phyloP scores from a whole-genome alignment of 1,140 invertebrate species.

The Prorops nasuta region DNA sequence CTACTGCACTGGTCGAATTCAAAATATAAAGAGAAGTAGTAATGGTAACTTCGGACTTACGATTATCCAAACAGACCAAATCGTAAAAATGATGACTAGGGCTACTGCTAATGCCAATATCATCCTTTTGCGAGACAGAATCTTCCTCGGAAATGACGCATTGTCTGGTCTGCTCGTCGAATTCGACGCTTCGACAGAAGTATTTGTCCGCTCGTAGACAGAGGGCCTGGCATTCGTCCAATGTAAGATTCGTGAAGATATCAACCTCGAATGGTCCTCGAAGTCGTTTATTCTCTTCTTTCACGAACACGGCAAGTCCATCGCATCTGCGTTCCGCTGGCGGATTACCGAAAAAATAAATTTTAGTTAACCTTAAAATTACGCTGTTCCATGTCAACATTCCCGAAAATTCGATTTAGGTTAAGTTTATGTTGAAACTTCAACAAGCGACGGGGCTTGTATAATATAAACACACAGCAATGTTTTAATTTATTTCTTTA shows the following conservation, averaged over 20 bases:
- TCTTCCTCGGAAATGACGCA: constrained; percentile 88
- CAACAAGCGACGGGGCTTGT: too few relatives aligned
- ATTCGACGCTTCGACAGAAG: constrained; percentile 87
- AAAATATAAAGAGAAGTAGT: not conserved
- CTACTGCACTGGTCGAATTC: not conserved
- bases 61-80: constrained; percentile 80
- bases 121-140: constrained; percentile 81
- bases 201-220: constrained; percentile 79
- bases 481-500: constrained; percentile 4
- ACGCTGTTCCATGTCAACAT: too few relatives aligned
- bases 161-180: constrained; percentile 79
- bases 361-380: constrained; percentile 10
- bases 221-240: constrained; percentile 80
- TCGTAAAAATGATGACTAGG: constrained; percentile 83
- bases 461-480: not conserved
- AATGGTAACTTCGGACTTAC: constrained; percentile 61
- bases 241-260: constrained; percentile 78
- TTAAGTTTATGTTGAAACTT: too few relatives aligned
- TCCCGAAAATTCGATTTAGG: too few relatives aligned
- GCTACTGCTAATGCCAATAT: constrained; percentile 76
- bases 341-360: too few relatives aligned
- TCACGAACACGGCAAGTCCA: constrained; percentile 80
- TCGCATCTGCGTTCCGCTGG: constrained; percentile 81
- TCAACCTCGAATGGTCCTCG: constrained; percentile 85
- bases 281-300: constrained; percentile 84